Conservation (phyloP, 2,797 vertebrate genomes). For the Microctenopoma stevenorrisi region DNA sequence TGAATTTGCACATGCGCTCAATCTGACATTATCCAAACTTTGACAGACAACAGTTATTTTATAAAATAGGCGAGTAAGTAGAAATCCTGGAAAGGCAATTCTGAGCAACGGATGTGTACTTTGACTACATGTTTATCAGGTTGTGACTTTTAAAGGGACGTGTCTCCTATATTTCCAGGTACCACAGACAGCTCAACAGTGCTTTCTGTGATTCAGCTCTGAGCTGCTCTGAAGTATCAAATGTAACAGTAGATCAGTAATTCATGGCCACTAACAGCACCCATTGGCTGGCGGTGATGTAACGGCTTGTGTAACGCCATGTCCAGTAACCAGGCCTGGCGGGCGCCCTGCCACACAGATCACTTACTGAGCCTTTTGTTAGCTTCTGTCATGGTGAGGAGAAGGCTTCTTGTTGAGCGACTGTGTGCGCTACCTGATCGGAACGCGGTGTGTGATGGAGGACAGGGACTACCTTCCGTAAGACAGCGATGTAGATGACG, state of each 20-base stretch:
- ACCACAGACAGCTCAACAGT: slow-evolving; percentile 10
- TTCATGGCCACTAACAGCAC: slow-evolving; percentile 56
- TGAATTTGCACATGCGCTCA: no score
- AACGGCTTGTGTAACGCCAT: slow-evolving; percentile 71
- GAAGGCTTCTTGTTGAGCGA: slow-evolving; percentile 49
- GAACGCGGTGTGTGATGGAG: no score
- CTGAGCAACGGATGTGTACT: neutral
- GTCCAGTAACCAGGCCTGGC: slow-evolving; percentile 70
- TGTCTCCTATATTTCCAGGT: neutral
- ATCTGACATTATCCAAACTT: no score
- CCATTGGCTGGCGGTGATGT: slow-evolving; percentile 68
- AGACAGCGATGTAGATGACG: slow-evolving; percentile 8
- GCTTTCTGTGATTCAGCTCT: slow-evolving; percentile 38
- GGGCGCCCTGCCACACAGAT: slow-evolving; percentile 56
- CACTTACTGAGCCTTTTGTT: slow-evolving; percentile 73
- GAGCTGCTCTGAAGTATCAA: slow-evolving; percentile 23
- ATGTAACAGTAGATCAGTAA: slow-evolving; percentile 66
- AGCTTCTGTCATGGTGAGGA: slow-evolving; percentile 50
- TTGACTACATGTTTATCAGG: no score
- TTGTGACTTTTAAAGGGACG: no score
- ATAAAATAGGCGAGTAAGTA: neutral
- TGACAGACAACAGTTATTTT: no score
- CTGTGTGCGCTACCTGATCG: neutral
- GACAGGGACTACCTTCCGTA: slow-evolving; percentile 31
- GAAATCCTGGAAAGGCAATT: neutral